Conservation (phyloP, 2,888 invertebrate genomes). For the Ypsolopha sequella region DNA sequence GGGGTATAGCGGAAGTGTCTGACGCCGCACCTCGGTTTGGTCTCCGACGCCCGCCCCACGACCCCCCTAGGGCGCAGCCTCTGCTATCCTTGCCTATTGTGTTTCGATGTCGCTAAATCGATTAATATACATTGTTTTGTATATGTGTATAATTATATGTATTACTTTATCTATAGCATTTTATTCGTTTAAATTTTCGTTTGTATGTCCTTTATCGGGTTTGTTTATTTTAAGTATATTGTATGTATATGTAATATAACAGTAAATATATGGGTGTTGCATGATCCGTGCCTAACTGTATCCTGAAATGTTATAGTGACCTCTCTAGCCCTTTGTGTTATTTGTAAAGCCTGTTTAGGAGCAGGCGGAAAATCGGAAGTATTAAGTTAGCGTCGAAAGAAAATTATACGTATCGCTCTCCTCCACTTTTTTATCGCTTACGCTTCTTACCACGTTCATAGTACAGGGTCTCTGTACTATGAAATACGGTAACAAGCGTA, state of each 20-base stretch:
- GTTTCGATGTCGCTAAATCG: constrained; percentile 62
- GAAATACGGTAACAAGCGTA: no score
- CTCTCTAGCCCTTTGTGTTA: constrained; percentile 66
- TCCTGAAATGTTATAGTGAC: constrained; percentile 55
- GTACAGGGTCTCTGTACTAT: no score
- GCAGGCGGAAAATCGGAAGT: no score
- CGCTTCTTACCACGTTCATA: no score
- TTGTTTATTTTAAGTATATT: constrained; percentile 39
- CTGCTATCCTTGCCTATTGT: constrained; percentile 69
- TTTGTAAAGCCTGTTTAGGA: constrained; percentile 27
- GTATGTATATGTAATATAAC: constrained; percentile 60
- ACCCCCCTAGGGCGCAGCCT: constrained; percentile 64
- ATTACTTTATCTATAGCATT: neutral
- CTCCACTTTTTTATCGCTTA: no score
- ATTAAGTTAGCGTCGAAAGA: no score
- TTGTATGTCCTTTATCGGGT: constrained; percentile 22
- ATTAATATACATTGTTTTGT: neutral
- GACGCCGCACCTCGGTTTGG: constrained; percentile 62
- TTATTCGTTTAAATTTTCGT: neutral
- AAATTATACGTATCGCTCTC: no score
- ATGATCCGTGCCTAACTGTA: constrained; percentile 67
- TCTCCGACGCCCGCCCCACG: constrained; percentile 49
- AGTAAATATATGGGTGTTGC: constrained; percentile 60
- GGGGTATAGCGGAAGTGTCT: constrained; percentile 69
- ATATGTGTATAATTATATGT: neutral